Evolutionary conservation across 2,113 vertebrate species (phyloP), one percentile per base, ranked within the genome.

Genomic region (Zapornia atra): DNA sequence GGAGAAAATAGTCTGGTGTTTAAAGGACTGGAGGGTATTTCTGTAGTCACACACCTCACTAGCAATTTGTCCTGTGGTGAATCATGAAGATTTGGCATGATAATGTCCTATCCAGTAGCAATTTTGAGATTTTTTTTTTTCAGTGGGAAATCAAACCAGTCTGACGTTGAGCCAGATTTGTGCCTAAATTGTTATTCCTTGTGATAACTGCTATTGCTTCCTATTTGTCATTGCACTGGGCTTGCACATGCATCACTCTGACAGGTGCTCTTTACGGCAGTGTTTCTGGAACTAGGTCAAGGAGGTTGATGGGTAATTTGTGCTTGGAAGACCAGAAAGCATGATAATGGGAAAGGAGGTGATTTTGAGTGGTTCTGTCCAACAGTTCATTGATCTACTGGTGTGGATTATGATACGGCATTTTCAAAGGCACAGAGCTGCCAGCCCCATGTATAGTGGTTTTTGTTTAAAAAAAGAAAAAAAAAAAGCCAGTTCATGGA

Each of bases 251-350:
- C 91, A 96, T 95, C 92, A 95, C 80, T 51, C 86, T 96, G 96
- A 92, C 95, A 95, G 82, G 48, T 29, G 88, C 76, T 96, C 92
- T 85, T 95, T 93, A 46, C 6, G 3, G 80, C 80, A 60, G 57
- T 1, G 0, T 10, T 36, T 19, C 93, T 92, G 90, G 17, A 93
- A 21, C 69, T 86, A 42, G 95, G 94, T 90, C 96, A 91, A 72
- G 33, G 24, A 94, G 83, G 61, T 34, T 78, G 90, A 75, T 89
- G 77, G 83, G 83, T 46, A 84, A 89, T 96, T 97, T 95, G 96
- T 94, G 95, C 90, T 91, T 50, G 86, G 86, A 95, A 86, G 88
- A 88, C 91, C 92, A 92, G 90, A 92, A 96, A 96, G 94, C 42
- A 89, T 82, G 61, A 76, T 94, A 93, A 96, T 96, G 69, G 96